Evolutionary conservation across 2,888 invertebrate genomes (phyloP).

Genomic region (Chesias legatella): DNA sequence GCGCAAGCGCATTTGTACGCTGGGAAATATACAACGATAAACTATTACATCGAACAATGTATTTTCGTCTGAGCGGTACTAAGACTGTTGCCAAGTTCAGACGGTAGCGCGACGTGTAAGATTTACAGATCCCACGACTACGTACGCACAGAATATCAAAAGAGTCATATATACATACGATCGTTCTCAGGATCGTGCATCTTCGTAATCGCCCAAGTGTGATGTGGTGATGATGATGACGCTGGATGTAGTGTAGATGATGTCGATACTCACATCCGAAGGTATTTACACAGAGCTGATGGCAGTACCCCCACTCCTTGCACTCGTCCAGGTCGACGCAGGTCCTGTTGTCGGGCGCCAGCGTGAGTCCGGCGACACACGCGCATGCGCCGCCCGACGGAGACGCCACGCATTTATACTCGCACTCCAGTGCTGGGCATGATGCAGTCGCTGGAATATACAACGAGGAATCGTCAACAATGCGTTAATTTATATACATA

Average conservation of each 20-base stretch:
- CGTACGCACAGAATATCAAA: too few species aligned
- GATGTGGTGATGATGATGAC: too few species aligned
- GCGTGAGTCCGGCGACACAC: conserved; percentile 91
- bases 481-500: too few species aligned
- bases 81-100: not conserved
- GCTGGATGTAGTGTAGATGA: too few species aligned
- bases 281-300: conserved; percentile 95
- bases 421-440: conserved; percentile 92
- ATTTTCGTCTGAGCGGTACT: not conserved
- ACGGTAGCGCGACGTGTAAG: too few species aligned
- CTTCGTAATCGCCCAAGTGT: too few species aligned
- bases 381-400: conserved; percentile 94
- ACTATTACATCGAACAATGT: not conserved
- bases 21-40: conserved; percentile 24
- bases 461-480: not conserved
- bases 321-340: conserved; percentile 97
- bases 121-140: too few species aligned
- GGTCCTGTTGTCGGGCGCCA: conserved; percentile 90
- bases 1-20: conserved; percentile 92
- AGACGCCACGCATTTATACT: conserved; percentile 94
- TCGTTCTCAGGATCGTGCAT: too few species aligned
- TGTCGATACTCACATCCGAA: conserved; percentile 86
- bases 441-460: conserved; percentile 84
- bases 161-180: too few species aligned
- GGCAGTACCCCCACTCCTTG: conserved; percentile 95